phyloP scores from a whole-genome alignment of 2,797 vertebrate species.

The Carduelis carduelis region DNA sequence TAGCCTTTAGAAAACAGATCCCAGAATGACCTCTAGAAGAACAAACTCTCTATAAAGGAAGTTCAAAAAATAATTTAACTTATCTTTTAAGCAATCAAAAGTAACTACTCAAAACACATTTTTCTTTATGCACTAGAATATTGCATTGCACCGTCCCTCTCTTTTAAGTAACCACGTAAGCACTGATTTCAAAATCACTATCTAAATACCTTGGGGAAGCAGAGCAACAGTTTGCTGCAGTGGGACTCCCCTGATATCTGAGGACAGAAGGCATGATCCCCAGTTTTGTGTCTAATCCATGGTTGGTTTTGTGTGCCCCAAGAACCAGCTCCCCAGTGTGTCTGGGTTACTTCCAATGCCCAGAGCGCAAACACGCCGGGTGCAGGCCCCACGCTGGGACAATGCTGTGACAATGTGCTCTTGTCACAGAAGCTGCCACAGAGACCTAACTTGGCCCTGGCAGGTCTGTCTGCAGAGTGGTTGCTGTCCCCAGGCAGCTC shows the following conservation, averaged over 20 bases:
- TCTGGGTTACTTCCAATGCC: not conserved
- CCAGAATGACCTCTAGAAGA: not conserved
- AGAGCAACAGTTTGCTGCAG: not conserved
- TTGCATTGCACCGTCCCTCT: not conserved
- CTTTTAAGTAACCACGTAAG: not conserved
- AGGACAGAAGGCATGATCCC: rapidly evolving
- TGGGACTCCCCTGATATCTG: not conserved
- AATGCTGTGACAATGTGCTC: not conserved
- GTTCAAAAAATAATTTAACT: not conserved
- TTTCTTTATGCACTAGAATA: not conserved
- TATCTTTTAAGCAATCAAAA: not conserved
- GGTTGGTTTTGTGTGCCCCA: not conserved
- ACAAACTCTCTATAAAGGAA: not conserved
- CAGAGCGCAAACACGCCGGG: not conserved
- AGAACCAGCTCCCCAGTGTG: not conserved
- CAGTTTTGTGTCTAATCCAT: not conserved
- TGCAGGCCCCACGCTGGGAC: not conserved
- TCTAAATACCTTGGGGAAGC: not conserved
- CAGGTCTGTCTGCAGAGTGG: conserved; percentile 32
- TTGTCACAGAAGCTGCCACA: conserved; percentile 48
- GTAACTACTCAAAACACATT: not conserved
- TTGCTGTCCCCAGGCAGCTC: conserved; percentile 70
- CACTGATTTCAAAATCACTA: not conserved
- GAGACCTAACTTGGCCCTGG: not conserved
- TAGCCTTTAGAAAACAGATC: not conserved